Evolutionary conservation across 2,113 vertebrate species (phyloP).

Genomic region (Xiphophorus maculatus): DNA sequence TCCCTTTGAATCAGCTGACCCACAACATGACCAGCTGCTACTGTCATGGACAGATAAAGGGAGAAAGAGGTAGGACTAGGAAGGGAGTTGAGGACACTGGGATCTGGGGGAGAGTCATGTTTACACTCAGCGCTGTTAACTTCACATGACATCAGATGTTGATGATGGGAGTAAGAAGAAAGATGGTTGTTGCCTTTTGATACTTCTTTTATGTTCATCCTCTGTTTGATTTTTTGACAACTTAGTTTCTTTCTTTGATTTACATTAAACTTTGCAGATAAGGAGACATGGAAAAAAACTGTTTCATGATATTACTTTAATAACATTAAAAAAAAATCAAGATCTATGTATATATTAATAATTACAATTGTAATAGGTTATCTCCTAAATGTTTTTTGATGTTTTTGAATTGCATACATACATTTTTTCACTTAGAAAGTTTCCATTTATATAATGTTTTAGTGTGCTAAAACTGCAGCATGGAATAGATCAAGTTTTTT

Average conservation of each 20-base stretch:
- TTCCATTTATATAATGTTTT: no score
- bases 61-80: conserved; percentile 22
- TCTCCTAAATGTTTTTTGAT: no score
- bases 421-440: no score
- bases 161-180: not conserved
- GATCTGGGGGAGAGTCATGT: conserved; percentile 52
- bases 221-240: conserved; percentile 1
- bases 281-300: no score
- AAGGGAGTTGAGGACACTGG: conserved; percentile 45
- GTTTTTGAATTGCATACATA: no score
- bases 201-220: conserved; percentile 6
- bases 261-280: not conserved
- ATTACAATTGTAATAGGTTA: no score
- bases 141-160: conserved; percentile 68
- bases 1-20: conserved; percentile 48
- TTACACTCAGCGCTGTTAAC: conserved; percentile 59
- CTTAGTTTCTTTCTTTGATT: not conserved
- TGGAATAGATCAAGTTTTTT: no score
- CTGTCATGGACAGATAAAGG: conserved; percentile 35
- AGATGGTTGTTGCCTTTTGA: conserved; percentile 12
- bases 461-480: no score
- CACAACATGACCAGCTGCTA: conserved; percentile 33
- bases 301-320: no score
- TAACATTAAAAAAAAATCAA: no score
- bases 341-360: no score